These are phyloP conservation scores for Leptocoma aspasia DNA, from an alignment of 2,113 vertebrate species.

Conservation along the genomic window DNA sequence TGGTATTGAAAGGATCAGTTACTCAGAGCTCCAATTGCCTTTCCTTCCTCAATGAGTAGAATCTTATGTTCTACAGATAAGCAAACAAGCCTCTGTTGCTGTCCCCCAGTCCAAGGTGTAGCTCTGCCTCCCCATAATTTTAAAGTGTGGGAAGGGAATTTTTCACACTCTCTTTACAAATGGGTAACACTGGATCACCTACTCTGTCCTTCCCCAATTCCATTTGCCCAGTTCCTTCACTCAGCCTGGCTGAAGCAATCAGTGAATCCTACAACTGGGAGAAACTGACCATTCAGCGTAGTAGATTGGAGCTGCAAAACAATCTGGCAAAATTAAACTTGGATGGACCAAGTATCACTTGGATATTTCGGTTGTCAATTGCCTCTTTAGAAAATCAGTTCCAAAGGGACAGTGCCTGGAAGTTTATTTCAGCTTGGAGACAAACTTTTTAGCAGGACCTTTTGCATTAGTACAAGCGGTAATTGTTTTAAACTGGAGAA, in stretches of 20 bases:
- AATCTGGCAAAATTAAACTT: not conserved
- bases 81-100: not conserved
- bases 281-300: not conserved
- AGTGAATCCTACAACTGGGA: not conserved
- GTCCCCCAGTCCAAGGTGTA: not conserved
- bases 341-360: not conserved
- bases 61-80: not conserved
- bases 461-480: not conserved
- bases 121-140: not conserved
- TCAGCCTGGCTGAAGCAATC: not conserved
- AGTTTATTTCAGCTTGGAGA: not conserved
- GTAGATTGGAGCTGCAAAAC: not conserved
- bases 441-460: not conserved
- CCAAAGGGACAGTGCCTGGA: not conserved
- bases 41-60: not conserved
- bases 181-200: not conserved
- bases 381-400: not conserved
- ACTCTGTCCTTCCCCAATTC: not conserved
- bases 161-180: not conserved
- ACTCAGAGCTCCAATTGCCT: not conserved
- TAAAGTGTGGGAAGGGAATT: not conserved
- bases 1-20: not conserved
- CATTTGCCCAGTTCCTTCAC: not conserved
- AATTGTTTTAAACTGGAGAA: not conserved
- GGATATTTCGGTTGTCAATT: not conserved